Conservation (phyloP, 2,797 vertebrate genomes). For the Cryptoprocta ferox region DNA sequence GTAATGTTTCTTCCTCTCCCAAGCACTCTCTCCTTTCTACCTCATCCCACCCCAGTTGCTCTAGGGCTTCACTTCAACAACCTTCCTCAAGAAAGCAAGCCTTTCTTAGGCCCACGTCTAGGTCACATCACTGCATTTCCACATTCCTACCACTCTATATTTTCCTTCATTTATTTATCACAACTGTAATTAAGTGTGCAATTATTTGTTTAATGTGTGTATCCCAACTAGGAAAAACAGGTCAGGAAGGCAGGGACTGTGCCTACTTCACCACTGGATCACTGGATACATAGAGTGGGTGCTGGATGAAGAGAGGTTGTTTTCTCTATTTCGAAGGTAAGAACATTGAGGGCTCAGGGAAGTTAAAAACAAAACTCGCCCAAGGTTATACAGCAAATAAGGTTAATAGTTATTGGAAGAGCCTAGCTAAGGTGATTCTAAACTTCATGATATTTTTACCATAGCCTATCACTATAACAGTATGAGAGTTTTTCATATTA, state of each 20-base stretch:
- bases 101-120: not conserved
- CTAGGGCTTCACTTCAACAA: not conserved
- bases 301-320: not conserved
- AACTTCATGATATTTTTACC: not conserved
- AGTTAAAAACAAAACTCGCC: not conserved
- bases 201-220: not conserved
- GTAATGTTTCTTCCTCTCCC: not conserved
- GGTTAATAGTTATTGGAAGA: not conserved
- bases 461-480: not conserved
- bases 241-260: not conserved
- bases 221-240: not conserved
- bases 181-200: not conserved
- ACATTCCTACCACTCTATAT: not conserved
- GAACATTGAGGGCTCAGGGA: slow-evolving; percentile 18
- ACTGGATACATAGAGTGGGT: not conserved
- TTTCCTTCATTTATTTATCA: not conserved
- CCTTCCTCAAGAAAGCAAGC: not conserved
- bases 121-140: not conserved
- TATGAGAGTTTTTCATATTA: not conserved
- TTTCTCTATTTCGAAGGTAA: slow-evolving; percentile 45
- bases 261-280: not conserved
- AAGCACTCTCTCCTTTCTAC: not conserved
- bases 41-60: not conserved
- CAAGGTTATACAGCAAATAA: not conserved
- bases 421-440: not conserved